A percentile compares a stretch with the other conserved stretches of the same genome.
phyloP scores from a whole-genome alignment of 2,113 vertebrate species.

The Verasper variegatus region DNA sequence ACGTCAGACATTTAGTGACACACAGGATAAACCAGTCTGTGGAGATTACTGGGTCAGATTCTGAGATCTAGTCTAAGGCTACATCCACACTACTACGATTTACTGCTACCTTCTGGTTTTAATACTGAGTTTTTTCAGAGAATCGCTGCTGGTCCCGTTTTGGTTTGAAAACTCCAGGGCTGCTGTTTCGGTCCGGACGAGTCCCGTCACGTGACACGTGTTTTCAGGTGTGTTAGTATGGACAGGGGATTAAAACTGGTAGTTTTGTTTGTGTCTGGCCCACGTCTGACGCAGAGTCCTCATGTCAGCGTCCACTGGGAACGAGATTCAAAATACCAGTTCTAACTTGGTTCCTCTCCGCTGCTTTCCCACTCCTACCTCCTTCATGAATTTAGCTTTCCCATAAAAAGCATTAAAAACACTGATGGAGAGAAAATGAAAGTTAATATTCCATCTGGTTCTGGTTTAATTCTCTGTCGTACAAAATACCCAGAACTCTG shows the following conservation, averaged over 20 bases:
- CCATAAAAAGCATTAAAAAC: conserved; percentile 38
- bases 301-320: conserved; percentile 50
- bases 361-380: conserved; percentile 57
- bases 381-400: conserved; percentile 30
- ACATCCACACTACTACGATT: too few species aligned
- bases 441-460: conserved; percentile 27
- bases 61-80: too few species aligned
- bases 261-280: conserved; percentile 20
- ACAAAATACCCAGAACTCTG: not conserved
- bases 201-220: too few species aligned
- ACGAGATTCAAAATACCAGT: conserved; percentile 26
- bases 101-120: too few species aligned
- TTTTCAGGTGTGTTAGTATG: too few species aligned
- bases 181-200: too few species aligned
- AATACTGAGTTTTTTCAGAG: too few species aligned
- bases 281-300: conserved; percentile 7
- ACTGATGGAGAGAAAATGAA: conserved; percentile 26
- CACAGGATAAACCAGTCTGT: not conserved
- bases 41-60: too few species aligned
- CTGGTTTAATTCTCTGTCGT: not conserved
- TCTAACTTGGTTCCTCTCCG: conserved; percentile 19
- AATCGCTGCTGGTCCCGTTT: too few species aligned
- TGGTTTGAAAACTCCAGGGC: too few species aligned
- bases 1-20: conserved; percentile 45
- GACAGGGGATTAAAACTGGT: too few species aligned